Evolutionary conservation across 2,797 vertebrate species (phyloP).

Genomic region (Dipus sagitta): DNA sequence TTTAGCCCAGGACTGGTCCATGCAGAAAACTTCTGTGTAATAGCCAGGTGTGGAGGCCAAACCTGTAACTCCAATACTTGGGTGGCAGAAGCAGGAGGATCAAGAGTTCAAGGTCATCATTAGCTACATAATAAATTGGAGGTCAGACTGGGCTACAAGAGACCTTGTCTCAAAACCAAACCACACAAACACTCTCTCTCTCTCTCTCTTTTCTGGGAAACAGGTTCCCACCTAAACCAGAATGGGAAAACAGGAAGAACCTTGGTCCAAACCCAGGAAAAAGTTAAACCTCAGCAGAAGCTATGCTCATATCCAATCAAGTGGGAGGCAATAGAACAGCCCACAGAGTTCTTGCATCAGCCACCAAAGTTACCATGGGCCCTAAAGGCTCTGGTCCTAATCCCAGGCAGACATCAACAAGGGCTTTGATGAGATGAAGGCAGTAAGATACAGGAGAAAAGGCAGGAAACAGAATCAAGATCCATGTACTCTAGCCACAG

Average conservation of each 20-base stretch:
- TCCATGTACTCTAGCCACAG: not conserved
- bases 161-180: not conserved
- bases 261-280: not conserved
- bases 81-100: not conserved
- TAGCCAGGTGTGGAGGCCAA: not conserved
- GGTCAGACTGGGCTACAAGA: not conserved
- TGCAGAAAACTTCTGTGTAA: not conserved
- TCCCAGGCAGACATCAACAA: not conserved
- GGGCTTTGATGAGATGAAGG: not conserved
- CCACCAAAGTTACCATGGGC: accelerated
- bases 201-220: not conserved
- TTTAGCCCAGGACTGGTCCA: not conserved
- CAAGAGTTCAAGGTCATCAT: not conserved
- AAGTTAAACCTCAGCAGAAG: not conserved
- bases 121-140: not conserved
- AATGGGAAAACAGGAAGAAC: not conserved
- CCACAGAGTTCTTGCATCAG: not conserved
- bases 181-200: not conserved
- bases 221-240: not conserved
- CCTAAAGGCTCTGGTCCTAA: not conserved
- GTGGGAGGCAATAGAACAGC: not conserved
- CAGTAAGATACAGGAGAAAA: not conserved
- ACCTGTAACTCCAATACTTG: not conserved
- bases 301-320: not conserved
- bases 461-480: not conserved